A percentile compares a stretch with the other conserved stretches of the same genome.
These are phyloP conservation scores for Spinus olivaceus DNA, from an alignment of 2,797 vertebrate genomes.

Conservation along the genomic window DNA sequence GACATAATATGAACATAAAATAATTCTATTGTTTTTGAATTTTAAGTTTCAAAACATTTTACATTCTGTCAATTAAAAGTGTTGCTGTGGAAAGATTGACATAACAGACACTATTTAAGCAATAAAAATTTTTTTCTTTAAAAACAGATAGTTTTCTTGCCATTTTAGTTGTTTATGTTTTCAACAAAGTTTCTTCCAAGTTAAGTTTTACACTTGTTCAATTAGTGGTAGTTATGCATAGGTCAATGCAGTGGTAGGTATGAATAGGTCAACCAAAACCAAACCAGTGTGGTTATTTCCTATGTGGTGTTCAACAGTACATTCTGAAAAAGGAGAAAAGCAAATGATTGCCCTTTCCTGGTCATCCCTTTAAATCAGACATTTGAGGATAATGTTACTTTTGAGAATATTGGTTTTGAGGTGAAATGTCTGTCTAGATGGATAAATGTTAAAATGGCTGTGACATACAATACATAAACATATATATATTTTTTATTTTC, in stretches of 20 bases:
- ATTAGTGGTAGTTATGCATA: not conserved
- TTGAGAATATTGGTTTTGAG: not conserved
- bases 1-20: not conserved
- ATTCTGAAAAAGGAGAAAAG: not conserved
- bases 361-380: not conserved
- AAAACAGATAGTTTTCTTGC: not conserved
- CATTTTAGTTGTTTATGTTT: not conserved
- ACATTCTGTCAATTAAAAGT: not conserved
- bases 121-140: not conserved
- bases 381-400: not conserved
- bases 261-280: not conserved
- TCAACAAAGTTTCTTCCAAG: not conserved
- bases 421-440: not conserved
- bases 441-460: not conserved
- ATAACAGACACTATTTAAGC: not conserved
- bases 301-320: not conserved
- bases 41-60: not conserved
- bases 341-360: not conserved
- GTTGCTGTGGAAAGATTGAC: not conserved
- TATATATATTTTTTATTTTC: slow-evolving; percentile 59
- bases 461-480: not conserved
- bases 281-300: not conserved
- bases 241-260: not conserved
- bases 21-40: not conserved
- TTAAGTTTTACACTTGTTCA: not conserved